Conservation (phyloP, 2,797 vertebrate genomes). For the Pelochelys cantorii region DNA sequence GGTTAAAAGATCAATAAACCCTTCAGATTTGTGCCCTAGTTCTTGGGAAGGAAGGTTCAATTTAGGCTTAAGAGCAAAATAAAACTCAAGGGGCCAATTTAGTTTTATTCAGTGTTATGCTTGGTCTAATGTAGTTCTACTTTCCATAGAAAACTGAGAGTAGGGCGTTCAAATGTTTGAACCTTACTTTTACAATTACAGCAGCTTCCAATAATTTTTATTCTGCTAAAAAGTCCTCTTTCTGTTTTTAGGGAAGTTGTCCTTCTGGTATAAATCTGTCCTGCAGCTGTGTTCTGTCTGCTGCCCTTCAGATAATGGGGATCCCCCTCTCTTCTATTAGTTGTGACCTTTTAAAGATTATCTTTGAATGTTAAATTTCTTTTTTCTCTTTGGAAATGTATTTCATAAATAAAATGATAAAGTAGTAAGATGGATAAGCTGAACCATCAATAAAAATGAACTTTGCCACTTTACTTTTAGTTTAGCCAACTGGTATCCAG, state of each 20-base stretch:
- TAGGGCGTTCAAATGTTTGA: not conserved
- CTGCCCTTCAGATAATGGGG: not conserved
- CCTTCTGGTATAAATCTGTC: not conserved
- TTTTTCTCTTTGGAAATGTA: not conserved
- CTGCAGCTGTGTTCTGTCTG: not conserved
- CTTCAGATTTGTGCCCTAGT: not conserved
- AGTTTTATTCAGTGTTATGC: not conserved
- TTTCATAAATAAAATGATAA: not conserved
- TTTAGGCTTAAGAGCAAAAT: not conserved
- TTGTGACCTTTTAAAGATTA: not conserved
- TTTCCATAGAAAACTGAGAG: not conserved
- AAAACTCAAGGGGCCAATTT: not conserved
- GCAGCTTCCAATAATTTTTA: not conserved
- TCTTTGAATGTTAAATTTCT: not conserved
- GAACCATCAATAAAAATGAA: not conserved
- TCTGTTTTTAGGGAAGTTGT: not conserved
- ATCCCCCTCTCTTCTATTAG: fast-evolving
- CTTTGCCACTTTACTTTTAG: constrained; percentile 73
- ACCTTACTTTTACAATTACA: not conserved
- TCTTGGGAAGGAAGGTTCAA: not conserved
- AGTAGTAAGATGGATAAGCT: not conserved
- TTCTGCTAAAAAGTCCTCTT: not conserved
- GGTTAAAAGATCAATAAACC: not conserved
- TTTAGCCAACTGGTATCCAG: constrained; percentile 91
- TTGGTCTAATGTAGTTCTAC: not conserved